Percentiles rank a stretch among this genome's conserved stretches.
These are phyloP conservation scores for Corythornis cristatus DNA, from an alignment of 2,113 vertebrate species.

Conservation along the genomic window DNA sequence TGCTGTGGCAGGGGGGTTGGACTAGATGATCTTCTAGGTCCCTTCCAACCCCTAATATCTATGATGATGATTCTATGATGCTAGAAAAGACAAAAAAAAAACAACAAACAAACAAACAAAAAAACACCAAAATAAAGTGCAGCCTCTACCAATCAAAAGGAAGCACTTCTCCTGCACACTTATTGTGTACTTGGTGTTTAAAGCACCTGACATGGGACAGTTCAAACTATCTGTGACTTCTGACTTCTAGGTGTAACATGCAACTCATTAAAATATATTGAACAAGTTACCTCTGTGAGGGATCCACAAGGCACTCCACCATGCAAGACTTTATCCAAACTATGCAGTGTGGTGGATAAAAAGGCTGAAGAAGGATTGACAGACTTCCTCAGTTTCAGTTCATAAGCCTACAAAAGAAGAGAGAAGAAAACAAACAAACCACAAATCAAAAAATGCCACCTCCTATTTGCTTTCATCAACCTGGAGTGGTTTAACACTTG, in stretches of 20 bases:
- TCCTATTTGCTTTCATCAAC: background rate
- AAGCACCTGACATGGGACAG: background rate
- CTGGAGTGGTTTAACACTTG: background rate
- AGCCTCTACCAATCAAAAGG: background rate
- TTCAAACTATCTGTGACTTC: background rate
- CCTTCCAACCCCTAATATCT: no score
- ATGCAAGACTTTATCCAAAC: slow-evolving; percentile 76
- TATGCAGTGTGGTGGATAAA: slow-evolving; percentile 74
- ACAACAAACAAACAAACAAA: background rate
- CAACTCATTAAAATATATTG: background rate
- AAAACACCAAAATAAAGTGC: background rate
- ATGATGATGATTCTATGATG: no score
- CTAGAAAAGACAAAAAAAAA: background rate
- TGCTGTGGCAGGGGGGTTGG: no score
- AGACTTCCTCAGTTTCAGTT: slow-evolving; percentile 71
- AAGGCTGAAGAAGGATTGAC: slow-evolving; percentile 50
- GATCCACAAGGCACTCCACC: slow-evolving; percentile 83
- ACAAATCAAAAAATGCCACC: background rate
- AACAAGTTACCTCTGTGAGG: slow-evolving; percentile 82
- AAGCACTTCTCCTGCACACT: background rate
- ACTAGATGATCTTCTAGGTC: no score
- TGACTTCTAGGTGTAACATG: background rate
- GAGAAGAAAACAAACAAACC: background rate
- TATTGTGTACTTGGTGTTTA: background rate
- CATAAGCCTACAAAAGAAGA: slow-evolving; percentile 70